These are phyloP conservation scores for Rhingia rostrata DNA, from an alignment of 2,888 invertebrate genomes.

Conservation along the genomic window DNA sequence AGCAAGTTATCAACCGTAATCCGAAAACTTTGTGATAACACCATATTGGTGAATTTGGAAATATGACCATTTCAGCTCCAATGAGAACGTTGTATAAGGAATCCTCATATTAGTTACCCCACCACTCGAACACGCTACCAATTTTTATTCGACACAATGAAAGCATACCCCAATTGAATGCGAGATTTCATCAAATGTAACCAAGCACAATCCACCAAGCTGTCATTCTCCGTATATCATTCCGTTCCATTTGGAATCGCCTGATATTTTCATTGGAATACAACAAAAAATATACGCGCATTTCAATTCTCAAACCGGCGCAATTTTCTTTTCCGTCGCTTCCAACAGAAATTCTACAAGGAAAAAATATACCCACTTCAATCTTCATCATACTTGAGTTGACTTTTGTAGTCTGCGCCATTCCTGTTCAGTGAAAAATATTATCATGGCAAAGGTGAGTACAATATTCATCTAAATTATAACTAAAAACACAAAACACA, in stretches of 20 bases:
- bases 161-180: background rate
- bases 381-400: constrained; percentile 78
- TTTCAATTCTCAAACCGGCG: constrained; percentile 77
- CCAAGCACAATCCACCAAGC: constrained; percentile 10
- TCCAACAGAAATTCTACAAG: constrained; percentile 73
- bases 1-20: too few species aligned
- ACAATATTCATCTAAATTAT: constrained; percentile 36
- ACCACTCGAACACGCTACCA: too few species aligned
- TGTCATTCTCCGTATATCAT: constrained; percentile 47
- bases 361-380: constrained; percentile 76
- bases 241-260: constrained; percentile 41
- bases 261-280: constrained; percentile 48
- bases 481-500: constrained; percentile 22
- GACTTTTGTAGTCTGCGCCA: constrained; percentile 80
- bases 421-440: constrained; percentile 79
- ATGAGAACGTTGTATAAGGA: too few species aligned
- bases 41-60: too few species aligned
- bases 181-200: constrained; percentile 1
- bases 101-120: too few species aligned
- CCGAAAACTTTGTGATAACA: too few species aligned
- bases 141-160: too few species aligned
- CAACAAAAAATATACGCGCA: constrained; percentile 76
- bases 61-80: too few species aligned
- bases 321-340: constrained; percentile 77
- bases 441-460: constrained; percentile 81